Base-by-base conservation (phyloP, 2,888 invertebrate genomes). In the Crioceris asparagi region DNA sequence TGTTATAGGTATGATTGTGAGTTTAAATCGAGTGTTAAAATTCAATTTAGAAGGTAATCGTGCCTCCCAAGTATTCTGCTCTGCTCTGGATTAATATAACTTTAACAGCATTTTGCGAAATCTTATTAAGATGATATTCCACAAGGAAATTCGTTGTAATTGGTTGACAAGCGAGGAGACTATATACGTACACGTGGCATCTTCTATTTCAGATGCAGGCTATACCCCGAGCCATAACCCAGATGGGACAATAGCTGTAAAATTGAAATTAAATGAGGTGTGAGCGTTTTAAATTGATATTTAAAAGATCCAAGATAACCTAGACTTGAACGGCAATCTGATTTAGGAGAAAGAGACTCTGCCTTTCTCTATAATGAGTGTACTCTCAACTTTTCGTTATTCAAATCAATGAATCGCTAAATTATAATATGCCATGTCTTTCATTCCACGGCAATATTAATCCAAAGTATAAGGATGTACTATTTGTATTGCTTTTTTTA, bases 241-340 rank as follows among this genome's bases (percentile, higher is more conserved):
- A 63, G 59, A 63, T 64, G 63, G 64, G 64, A 65, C 64, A 65
- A 65, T 64, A 61, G 64, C 65, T 65, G 65, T 65, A 65, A 65
- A 65, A 65, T 65, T 65, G 65, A 61, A 65, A 65, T 57, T 64
- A 62, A 65, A 65, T 65, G 65, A 64, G 62, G 62, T 64, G 64
- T 64, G 58, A 65, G 60, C 64, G 60, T 61, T 63, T 63, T 62
- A 65, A 65, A 65, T 65, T 65, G 65, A 65, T 65, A 65, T 65
- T 65, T 65, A 65, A 65, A 65, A 64, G 62, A 64, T 62, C 60
- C 61, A 60, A 62, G 62, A 61, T 62, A 63, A 63, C 63, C 62
- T 61, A 59, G 60, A 61, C 57, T 59, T 53, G 59, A 60, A 58
- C 59, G 59, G 59, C 60, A 62, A 64, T 62, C 60, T 62, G 63